Percentiles rank a stretch among this genome's conserved stretches.
Conservation (phyloP, 2,797 vertebrate species). For the Paramormyrops hopkinsi region DNA sequence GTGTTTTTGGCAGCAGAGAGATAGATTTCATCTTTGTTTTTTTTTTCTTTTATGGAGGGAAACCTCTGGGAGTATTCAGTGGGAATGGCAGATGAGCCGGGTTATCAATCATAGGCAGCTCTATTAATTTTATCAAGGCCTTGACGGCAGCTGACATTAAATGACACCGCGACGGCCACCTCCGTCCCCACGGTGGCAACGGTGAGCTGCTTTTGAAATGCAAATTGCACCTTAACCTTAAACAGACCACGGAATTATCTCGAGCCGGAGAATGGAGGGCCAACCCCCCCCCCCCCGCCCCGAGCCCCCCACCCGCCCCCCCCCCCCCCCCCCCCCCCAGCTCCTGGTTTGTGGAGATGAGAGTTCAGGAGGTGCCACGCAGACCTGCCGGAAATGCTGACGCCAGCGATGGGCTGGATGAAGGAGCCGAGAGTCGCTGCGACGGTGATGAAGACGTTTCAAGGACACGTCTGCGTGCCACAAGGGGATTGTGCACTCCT, state of each 20-base stretch:
- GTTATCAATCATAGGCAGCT: slow-evolving; percentile 67
- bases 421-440: slow-evolving; percentile 31
- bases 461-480: slow-evolving; percentile 56
- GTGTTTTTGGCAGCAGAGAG: not conserved
- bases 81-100: slow-evolving; percentile 42
- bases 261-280: slow-evolving; percentile 53
- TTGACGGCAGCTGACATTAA: slow-evolving; percentile 64
- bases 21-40: slow-evolving; percentile 37
- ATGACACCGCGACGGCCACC: slow-evolving; percentile 58
- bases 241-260: slow-evolving; percentile 61
- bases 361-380: slow-evolving; percentile 46
- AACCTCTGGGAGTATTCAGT: slow-evolving; percentile 41
- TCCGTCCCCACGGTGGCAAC: slow-evolving; percentile 57
- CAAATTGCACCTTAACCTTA: slow-evolving; percentile 76
- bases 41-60: slow-evolving; percentile 15
- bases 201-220: slow-evolving; percentile 65
- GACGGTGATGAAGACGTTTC: slow-evolving; percentile 69
- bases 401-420: slow-evolving; percentile 42
- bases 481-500: slow-evolving; percentile 33
- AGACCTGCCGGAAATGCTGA: slow-evolving; percentile 44
- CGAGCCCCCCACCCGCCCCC: not conserved
- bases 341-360: slow-evolving; percentile 29
- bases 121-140: slow-evolving; percentile 73
- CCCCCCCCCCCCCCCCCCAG: slow-evolving; percentile 34
- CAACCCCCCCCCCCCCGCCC: slow-evolving; percentile 12